Base-by-base conservation (phyloP, 2,797 vertebrate genomes). In the Sebastes minor region DNA sequence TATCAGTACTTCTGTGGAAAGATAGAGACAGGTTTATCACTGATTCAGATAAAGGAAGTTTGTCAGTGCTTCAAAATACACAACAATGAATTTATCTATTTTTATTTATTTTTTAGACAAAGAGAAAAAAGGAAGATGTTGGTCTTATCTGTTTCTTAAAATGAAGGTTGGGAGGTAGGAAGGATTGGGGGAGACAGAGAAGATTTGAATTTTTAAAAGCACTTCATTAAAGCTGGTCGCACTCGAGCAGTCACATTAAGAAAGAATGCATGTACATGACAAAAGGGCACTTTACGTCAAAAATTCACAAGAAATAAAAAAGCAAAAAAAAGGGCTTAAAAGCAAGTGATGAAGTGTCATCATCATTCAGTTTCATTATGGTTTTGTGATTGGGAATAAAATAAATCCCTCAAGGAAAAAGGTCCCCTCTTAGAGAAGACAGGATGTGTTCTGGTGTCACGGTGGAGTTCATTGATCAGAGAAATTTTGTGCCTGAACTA, bases 201-300 rank as follows among this genome's bases (percentile, higher is more conserved):
- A 0, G 10, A 18, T 14, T 4, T 62, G 59, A 63, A 46, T 72
- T 23, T 66, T 63, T 56, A 38, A 69, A 74, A 69, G 52, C 57
- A 59, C 57, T 82, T 69, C 57, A 46, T 62, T 76, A 67, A 82
- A 72, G 57, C 49, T 13, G 63, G 18, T 33, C 4, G 14, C 28
- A 38, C 53, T 55, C 11, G 6, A 76, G 73, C 25, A 42, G 42
- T 30, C 61, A 27, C 69, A 77, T 68, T 49, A 68, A 27, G 61
- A 65, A 5, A 22, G 12, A 32, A 27, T 27, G 18, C 52, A 30
- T n/a, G 62, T 12, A 42, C 27, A 69, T 2, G 64, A 38, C 5
- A 30, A 80, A 71, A 60, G 20, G 49, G 64, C 38, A 63, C 59
- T 74, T 61, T 49, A 25, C 27, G 64, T 76, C 2, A 53, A 42